Percentiles rank a stretch among this genome's conserved stretches.
Evolutionary conservation across 2,888 invertebrate genomes (phyloP).

Genomic region (Eumerus sabulonum): DNA sequence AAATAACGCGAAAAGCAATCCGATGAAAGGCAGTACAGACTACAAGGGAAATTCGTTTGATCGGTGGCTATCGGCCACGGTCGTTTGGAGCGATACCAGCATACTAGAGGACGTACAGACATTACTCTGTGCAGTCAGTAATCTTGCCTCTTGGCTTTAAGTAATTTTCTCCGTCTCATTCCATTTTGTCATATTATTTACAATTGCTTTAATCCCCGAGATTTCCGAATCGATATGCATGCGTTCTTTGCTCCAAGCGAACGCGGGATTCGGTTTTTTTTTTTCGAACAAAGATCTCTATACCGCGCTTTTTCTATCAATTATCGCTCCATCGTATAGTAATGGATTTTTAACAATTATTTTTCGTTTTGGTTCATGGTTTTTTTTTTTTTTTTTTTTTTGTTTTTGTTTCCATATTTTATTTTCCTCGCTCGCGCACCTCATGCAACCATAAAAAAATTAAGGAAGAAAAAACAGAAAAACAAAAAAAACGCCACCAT

Average conservation of each 20-base stretch:
- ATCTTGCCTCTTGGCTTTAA: slow-evolving; percentile 24
- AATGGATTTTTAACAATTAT: slow-evolving; percentile 28
- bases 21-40: slow-evolving; percentile 39
- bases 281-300: slow-evolving; percentile 48
- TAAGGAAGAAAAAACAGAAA: slow-evolving; percentile 33
- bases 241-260: slow-evolving; percentile 9
- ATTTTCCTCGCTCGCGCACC: slow-evolving; percentile 41
- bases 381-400: background rate
- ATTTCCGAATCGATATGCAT: slow-evolving; percentile 17
- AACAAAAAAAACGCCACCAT: slow-evolving; percentile 55
- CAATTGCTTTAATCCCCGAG: slow-evolving; percentile 28
- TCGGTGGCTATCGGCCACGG: slow-evolving; percentile 26
- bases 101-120: background rate
- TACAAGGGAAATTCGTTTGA: slow-evolving; percentile 45
- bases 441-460: slow-evolving; percentile 17
- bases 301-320: slow-evolving; percentile 64
- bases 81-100: slow-evolving; percentile 31
- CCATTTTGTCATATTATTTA: slow-evolving; percentile 40
- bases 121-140: slow-evolving; percentile 49
- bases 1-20: slow-evolving; percentile 38
- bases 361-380: slow-evolving; percentile 16
- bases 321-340: slow-evolving; percentile 48
- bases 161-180: slow-evolving; percentile 9
- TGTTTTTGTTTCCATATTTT: background rate
- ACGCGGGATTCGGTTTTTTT: slow-evolving; percentile 34